A percentile compares a stretch with the other conserved stretches of the same genome.
phyloP scores from a whole-genome alignment of 2,797 vertebrate species.

The Danio tinwini region DNA sequence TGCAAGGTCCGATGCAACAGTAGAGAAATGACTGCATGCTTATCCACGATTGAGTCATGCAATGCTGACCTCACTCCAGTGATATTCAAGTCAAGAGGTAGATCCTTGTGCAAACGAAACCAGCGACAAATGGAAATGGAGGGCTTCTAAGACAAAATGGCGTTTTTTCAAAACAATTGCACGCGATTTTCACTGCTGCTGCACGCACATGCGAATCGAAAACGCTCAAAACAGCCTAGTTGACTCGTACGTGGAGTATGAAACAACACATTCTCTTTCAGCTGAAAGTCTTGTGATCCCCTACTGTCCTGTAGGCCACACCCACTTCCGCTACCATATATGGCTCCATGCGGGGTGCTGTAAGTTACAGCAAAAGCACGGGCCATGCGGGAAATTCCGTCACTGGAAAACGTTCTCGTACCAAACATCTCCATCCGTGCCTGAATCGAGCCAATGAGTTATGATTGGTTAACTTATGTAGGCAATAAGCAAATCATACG shows the following conservation, averaged over 20 bases:
- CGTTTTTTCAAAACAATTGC: conserved; percentile 62
- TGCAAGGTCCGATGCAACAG: conserved; percentile 61
- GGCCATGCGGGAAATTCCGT: conserved; percentile 84
- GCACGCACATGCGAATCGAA: conserved; percentile 57
- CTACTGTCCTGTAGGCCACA: conserved; percentile 67
- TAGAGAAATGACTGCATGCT: conserved; percentile 76
- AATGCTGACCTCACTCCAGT: conserved; percentile 79
- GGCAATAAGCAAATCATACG: background rate
- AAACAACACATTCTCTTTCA: conserved; percentile 65
- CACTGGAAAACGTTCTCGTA: conserved; percentile 60
- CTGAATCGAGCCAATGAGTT: background rate
- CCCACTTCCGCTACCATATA: conserved; percentile 82
- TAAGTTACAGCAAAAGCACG: conserved; percentile 78
- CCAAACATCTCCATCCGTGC: conserved; percentile 9
- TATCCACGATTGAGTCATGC: conserved; percentile 82
- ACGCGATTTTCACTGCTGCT: conserved; percentile 68
- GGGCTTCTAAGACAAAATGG: conserved; percentile 60
- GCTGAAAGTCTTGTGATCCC: conserved; percentile 76
- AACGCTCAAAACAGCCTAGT: background rate
- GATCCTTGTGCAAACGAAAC: conserved; percentile 43
- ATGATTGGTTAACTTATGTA: background rate
- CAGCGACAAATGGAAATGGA: conserved; percentile 49
- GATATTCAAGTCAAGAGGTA: conserved; percentile 68
- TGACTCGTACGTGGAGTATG: conserved; percentile 41
- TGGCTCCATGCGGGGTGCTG: conserved; percentile 72